Conservation (phyloP, 2,113 vertebrate species). For the Istiophorus platypterus region DNA sequence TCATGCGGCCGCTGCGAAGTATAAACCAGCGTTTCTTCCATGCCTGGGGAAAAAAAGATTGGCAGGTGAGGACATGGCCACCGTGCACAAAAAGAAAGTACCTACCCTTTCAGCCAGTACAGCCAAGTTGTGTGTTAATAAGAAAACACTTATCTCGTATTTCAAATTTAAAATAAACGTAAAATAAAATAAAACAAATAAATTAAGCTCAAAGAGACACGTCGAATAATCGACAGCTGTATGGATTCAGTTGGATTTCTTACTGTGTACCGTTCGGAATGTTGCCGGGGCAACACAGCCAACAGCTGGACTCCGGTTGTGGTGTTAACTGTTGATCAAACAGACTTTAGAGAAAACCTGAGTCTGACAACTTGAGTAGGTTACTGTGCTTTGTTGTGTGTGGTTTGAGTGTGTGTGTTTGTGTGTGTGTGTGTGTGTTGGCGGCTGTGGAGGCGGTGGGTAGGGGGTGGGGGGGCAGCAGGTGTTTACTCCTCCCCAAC, state of each 20-base stretch:
- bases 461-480: slow-evolving; percentile 73
- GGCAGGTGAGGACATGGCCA: neutral
- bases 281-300: slow-evolving; percentile 20
- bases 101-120: neutral
- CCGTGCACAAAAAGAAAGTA: neutral
- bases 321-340: slow-evolving; percentile 60
- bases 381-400: slow-evolving; percentile 51
- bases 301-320: slow-evolving; percentile 62
- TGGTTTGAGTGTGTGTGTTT: slow-evolving; percentile 53
- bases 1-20: slow-evolving; percentile 97
- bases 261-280: neutral
- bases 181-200: no score
- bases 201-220: neutral
- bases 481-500: slow-evolving; percentile 82
- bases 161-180: neutral
- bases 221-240: neutral
- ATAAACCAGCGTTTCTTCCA: slow-evolving; percentile 99
- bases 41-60: slow-evolving; percentile 83
- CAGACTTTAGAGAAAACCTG: slow-evolving; percentile 49
- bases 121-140: neutral
- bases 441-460: slow-evolving; percentile 26
- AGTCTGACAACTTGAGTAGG: slow-evolving; percentile 33
- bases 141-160: neutral
- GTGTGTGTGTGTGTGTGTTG: slow-evolving; percentile 46
- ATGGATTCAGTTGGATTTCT: slow-evolving; percentile 10